These are phyloP conservation scores for Frankliniella intonsa DNA, from an alignment of 2,888 invertebrate species.

Conservation along the genomic window DNA sequence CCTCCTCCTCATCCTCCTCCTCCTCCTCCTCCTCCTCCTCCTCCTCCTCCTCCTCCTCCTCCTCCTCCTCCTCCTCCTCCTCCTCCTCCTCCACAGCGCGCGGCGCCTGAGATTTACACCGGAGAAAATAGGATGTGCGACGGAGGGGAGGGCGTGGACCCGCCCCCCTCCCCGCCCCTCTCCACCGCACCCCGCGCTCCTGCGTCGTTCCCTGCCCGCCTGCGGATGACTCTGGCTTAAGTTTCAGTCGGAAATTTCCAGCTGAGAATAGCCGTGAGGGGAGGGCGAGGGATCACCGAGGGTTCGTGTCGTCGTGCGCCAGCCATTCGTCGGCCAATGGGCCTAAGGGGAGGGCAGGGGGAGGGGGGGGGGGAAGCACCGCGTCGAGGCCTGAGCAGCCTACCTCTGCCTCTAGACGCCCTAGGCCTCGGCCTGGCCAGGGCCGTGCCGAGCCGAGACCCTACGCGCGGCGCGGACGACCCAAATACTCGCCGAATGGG, in stretches of 20 bases:
- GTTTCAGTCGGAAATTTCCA: conserved; percentile 26
- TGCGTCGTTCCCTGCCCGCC: too few species aligned
- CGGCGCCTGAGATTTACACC: background rate
- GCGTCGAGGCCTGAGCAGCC: background rate
- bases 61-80: too few species aligned
- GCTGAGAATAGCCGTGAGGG: conserved; percentile 7
- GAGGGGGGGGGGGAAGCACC: background rate
- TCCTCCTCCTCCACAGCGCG: background rate
- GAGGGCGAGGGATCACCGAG: too few species aligned
- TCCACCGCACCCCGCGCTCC: background rate
- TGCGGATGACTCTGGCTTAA: conserved; percentile 10
- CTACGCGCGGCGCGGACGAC: background rate
- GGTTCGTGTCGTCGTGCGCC: too few species aligned
- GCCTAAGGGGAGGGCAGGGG: background rate
- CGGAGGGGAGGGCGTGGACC: background rate
- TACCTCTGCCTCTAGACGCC: background rate
- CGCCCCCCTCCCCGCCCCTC: background rate
- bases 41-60: too few species aligned
- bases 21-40: too few species aligned
- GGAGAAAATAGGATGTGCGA: background rate
- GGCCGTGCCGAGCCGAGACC: too few species aligned
- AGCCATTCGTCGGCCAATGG: too few species aligned
- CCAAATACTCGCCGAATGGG: background rate
- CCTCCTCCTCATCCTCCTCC: too few species aligned
- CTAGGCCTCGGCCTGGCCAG: background rate